Evolutionary conservation across 37 sponge, comb jelly and placozoan species (phyloP).

Genomic region (Crambe crambe): DNA sequence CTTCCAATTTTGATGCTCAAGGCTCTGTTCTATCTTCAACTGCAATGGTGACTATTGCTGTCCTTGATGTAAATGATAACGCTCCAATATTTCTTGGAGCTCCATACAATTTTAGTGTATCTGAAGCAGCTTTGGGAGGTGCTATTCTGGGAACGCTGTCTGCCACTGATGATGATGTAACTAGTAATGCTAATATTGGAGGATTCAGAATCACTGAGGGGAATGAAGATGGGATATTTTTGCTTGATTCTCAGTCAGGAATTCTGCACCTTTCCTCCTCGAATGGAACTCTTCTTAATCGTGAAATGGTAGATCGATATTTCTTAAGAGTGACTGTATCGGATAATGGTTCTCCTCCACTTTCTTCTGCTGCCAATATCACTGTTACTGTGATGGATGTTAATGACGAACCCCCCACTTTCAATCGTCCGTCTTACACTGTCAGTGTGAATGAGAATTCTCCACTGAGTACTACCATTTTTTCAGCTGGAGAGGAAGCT

Average conservation of each 20-base stretch:
- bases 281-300: conserved; percentile 12
- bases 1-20: conserved; percentile 20
- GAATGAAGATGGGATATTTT: conserved; percentile 7
- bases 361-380: conserved; percentile 13
- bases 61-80: conserved; percentile 41
- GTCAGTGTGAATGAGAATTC: conserved; percentile 19
- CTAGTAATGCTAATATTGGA: conserved; percentile 33
- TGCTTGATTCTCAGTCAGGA: conserved; percentile 18
- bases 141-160: conserved; percentile 11
- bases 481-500: conserved; percentile 23
- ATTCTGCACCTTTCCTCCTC: not conserved
- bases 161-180: conserved; percentile 37
- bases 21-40: conserved; percentile 25
- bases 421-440: conserved; percentile 3
- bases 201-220: conserved; percentile 18
- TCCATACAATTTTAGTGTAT: conserved; percentile 21
- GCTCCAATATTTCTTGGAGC: conserved; percentile 23
- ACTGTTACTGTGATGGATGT: conserved; percentile 39
- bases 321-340: conserved; percentile 15
- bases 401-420: conserved; percentile 52
- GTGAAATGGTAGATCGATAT: conserved; percentile 29
- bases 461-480: not conserved
- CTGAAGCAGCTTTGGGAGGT: conserved; percentile 15
- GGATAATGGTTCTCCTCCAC: conserved; percentile 36
- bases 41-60: conserved; percentile 21